Evolutionary conservation across 2,888 invertebrate species (phyloP), one percentile per base, ranked within the genome.

Genomic region (Lithophane semibrunnea): DNA sequence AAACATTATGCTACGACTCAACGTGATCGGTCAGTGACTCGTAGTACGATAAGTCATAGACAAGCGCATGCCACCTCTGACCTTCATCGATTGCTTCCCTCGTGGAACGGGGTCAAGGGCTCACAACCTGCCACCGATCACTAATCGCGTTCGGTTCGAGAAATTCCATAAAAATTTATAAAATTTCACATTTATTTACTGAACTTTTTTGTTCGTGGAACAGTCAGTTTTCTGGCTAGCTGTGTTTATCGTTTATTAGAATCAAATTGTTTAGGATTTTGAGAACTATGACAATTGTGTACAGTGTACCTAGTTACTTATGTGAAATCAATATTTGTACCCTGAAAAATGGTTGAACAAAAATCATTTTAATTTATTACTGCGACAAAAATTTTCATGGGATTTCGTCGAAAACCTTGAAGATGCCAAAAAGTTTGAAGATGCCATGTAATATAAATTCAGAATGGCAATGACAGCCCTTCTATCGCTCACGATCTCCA

Each of bases 1-100:
- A 24, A 54, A 49, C 44, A 12, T n/a, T 29, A 24, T 75, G 29
- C 75, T 71, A 49, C 67, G 70, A 68, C 64, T 69, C 56, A 68
- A 49, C 66, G 63, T 29, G 24, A 80, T 56, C 73, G 81, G 80
- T 66, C 84, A 72, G 61, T 72, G 84, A 64, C 84, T 58, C 44
- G 37, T 29, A 49, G 77, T 67, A 58, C 67, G 67, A 70, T 70
- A 75, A 72, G 54, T 44, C 67, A 65, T 79, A 75, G 61, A 75
- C 75, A 66, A 63, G 68, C 71, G 61, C 47, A 63, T 76, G 72
- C 9, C 24, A 80, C 68, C 72, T 76, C 49, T 69, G 60, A 83
- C 82, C 84, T 83, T 80, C 29, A 83, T 83, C 80, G 84, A 83
- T 82, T 71, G 4, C 49, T 80, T 69, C 71, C 82, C 56, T 74